Evolutionary conservation across 2,797 vertebrate genomes (phyloP).

Genomic region (Potorous gilbertii): DNA sequence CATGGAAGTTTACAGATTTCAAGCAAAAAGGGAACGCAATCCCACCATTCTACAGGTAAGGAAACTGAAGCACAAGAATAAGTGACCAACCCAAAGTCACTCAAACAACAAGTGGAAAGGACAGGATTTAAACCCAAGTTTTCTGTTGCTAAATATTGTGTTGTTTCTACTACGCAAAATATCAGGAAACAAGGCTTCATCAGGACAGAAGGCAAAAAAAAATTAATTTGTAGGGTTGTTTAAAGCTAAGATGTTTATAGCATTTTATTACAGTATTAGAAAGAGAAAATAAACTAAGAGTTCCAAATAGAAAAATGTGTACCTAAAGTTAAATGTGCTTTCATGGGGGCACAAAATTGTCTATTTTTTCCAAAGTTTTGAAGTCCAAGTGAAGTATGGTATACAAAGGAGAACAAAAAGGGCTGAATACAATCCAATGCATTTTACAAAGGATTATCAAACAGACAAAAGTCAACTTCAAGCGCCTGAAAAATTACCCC

Average conservation of each 20-base stretch:
- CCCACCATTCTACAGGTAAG: neutral
- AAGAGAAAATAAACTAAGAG: slow-evolving; percentile 15
- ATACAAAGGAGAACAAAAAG: neutral
- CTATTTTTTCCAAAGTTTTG: no score
- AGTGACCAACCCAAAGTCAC: no score
- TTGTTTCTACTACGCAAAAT: neutral
- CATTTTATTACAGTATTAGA: neutral
- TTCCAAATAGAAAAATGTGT: slow-evolving; percentile 29
- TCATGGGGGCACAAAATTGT: no score
- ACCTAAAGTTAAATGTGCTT: neutral
- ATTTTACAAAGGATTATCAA: neutral
- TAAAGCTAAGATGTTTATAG: neutral
- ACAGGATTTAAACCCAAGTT: neutral
- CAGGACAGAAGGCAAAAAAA: neutral
- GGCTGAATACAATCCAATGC: neutral
- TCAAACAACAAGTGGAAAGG: neutral
- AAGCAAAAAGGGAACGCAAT: neutral
- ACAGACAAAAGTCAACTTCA: neutral
- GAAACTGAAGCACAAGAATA: neutral
- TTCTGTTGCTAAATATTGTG: neutral
- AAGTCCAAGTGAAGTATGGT: no score
- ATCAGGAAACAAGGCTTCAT: neutral
- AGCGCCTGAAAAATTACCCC: slow-evolving; percentile 1
- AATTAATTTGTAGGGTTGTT: neutral
- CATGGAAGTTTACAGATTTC: neutral